A percentile compares a stretch with the other conserved stretches of the same genome.
Evolutionary conservation across 2,113 vertebrate species (phyloP).

Genomic region (Sander vitreus): DNA sequence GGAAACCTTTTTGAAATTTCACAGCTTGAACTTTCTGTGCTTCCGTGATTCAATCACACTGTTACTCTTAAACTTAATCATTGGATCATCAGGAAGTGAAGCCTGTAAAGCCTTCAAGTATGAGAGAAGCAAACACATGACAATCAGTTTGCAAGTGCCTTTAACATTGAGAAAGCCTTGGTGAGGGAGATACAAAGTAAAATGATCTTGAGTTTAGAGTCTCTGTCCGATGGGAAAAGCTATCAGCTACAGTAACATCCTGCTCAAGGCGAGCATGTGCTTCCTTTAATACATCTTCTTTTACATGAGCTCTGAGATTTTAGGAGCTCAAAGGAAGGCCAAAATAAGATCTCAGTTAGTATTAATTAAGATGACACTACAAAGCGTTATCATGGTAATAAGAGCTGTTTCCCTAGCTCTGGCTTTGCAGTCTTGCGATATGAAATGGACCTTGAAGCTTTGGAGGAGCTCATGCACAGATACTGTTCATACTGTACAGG

Average conservation of each 20-base stretch:
- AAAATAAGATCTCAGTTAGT: constrained; percentile 54
- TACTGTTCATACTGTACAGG: neutral
- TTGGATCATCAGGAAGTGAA: constrained; percentile 5
- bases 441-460: constrained; percentile 43
- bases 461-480: constrained; percentile 23
- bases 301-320: constrained; percentile 33
- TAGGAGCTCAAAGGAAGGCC: constrained; percentile 37
- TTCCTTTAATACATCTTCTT: constrained; percentile 51
- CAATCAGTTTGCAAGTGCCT: constrained; percentile 29
- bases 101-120: neutral
- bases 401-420: constrained; percentile 44
- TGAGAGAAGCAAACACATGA: neutral
- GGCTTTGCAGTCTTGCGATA: constrained; percentile 43
- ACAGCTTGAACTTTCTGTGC: neutral
- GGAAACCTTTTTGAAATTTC: constrained; percentile 1
- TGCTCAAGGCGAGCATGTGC: constrained; percentile 14
- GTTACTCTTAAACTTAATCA: constrained; percentile 8
- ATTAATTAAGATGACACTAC: constrained; percentile 68
- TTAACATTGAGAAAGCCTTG: constrained; percentile 3
- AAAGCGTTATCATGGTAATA: constrained; percentile 51
- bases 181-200: constrained; percentile 16
- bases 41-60: constrained; percentile 26
- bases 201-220: constrained; percentile 40
- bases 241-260: constrained; percentile 39
- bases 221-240: constrained; percentile 16